A percentile compares a stretch with the other conserved stretches of the same genome.
Evolutionary conservation across 2,797 vertebrate genomes (phyloP).

Genomic region (Hoplostethus mediterraneus): DNA sequence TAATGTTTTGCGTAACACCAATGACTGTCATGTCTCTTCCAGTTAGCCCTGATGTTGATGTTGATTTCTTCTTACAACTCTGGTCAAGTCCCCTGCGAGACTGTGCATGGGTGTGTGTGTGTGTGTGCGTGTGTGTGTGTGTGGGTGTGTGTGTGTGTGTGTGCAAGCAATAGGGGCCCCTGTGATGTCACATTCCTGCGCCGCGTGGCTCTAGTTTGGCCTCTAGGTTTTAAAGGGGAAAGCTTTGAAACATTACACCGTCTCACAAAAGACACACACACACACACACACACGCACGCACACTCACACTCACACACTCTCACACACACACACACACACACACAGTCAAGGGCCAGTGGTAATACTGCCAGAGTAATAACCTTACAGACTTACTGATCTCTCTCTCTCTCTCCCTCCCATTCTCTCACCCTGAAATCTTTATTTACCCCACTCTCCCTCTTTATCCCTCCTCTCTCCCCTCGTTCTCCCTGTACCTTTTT

Average conservation of each 20-base stretch:
- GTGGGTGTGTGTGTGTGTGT: conserved; percentile 14
- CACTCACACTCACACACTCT: conserved; percentile 26
- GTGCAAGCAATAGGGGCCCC: conserved; percentile 64
- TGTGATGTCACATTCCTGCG: conserved; percentile 87
- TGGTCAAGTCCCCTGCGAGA: conserved; percentile 76
- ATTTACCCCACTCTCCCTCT: conserved; percentile 74
- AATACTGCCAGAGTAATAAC: conserved; percentile 90
- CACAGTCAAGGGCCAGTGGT: conserved; percentile 88
- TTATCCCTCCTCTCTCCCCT: conserved; percentile 61
- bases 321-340: conserved; percentile 56
- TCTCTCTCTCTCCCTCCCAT: conserved; percentile 73
- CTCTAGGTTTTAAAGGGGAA: conserved; percentile 82
- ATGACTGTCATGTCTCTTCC: conserved; percentile 72
- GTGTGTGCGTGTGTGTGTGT: conserved; percentile 40
- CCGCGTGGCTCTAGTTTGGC: conserved; percentile 86
- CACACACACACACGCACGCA: not conserved
- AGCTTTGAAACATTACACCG: conserved; percentile 88
- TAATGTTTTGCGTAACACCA: conserved; percentile 74
- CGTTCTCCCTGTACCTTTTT: conserved; percentile 67
- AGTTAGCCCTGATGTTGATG: conserved; percentile 75
- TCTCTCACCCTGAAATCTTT: conserved; percentile 81
- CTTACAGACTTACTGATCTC: conserved; percentile 86
- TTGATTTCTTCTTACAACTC: conserved; percentile 79
- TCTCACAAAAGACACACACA: conserved; percentile 57
- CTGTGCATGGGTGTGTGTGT: conserved; percentile 23